Evolutionary conservation across 2,113 vertebrate genomes (phyloP), one percentile per base, ranked within the genome.

Genomic region (Nibea coibor): DNA sequence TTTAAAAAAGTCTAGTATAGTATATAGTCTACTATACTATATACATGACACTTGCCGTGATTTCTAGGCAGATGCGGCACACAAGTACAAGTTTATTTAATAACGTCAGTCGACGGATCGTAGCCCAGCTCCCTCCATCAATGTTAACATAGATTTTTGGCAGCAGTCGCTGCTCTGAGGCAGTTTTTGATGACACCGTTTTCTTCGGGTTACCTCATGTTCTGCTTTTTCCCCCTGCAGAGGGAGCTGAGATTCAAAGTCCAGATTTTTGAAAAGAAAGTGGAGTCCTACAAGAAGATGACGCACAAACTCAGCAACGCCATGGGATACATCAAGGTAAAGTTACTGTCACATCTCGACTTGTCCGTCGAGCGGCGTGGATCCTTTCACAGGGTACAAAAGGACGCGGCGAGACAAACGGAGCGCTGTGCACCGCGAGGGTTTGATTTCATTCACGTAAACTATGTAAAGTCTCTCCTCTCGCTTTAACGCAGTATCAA

Each of bases 311-410:
- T 91, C 62, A 74, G 0, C 53, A 86, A 84, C 6, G 53, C 93
- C 16, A 20, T 85, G 61, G 81, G 85, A 1, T 90, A 85, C 80
- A 78, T 95, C 85, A 88, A 93, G 94, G 95, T 95, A 92, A 78
- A 45, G 78, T 68, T 0, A 43, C 75, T 80, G 19, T 22, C 47
- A 28, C 3, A 2, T 64, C 28, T 75, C 31, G 42, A 4, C 0
- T 15, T 68, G 3, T 56, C 64, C n/a, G 22, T 17, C 0, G 0
- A 20, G 4, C 20, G 35, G 14, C 28, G 5, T 26, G 22, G 57
- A 61, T 6, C 2, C 8, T 19, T 24, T 35, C 22, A 57, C 15
- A 17, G 15, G 35, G 35, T 8, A 39, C 35, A 39, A 39, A 9
- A 39, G 35, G 7, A 39, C 35, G 2, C 8, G 7, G 2, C 35